Percentiles rank a stretch among this genome's conserved stretches.
Conservation (phyloP, 30 jellyfish, hydroid and myxozoan genomes). For the Phacellophora camtschatica region DNA sequence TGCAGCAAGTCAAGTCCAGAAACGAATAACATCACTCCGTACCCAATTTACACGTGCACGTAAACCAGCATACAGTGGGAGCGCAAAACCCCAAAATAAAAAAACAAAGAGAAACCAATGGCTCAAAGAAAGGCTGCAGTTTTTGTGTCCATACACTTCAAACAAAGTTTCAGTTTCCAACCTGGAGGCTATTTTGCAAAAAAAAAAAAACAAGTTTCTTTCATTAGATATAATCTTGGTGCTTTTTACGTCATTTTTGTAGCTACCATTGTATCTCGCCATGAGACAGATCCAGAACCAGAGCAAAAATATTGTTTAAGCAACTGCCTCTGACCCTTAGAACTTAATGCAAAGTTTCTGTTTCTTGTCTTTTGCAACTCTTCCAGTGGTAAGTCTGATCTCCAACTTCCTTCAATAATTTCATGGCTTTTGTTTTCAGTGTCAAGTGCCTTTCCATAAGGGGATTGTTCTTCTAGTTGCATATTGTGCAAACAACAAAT, state of each 20-base stretch:
- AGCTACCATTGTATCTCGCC: slow-evolving; percentile 21
- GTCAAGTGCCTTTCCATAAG: neutral
- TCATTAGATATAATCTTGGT: no score
- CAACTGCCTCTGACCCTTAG: slow-evolving; percentile 10
- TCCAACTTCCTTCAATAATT: slow-evolving; percentile 2
- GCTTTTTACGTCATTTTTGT: neutral
- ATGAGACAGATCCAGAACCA: neutral
- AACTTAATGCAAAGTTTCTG: slow-evolving; percentile 17
- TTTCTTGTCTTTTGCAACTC: slow-evolving; percentile 11
- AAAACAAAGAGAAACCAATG: no score
- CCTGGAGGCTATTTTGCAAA: neutral
- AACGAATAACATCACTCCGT: slow-evolving; percentile 3
- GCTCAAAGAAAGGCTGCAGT: slow-evolving; percentile 7
- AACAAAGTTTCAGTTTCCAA: slow-evolving; percentile 10
- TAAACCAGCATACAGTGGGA: slow-evolving; percentile 10
- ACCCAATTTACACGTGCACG: slow-evolving; percentile 24
- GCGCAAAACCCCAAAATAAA: slow-evolving; percentile 8
- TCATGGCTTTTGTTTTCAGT: neutral
- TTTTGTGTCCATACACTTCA: neutral
- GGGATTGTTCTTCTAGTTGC: neutral
- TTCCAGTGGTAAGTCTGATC: neutral
- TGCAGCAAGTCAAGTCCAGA: slow-evolving; percentile 24
- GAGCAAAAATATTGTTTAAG: slow-evolving; percentile 6
- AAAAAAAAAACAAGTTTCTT: no score
- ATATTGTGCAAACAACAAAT: slow-evolving; percentile 24